Evolutionary conservation across 2,113 vertebrate species (phyloP), one percentile per base, ranked within the genome.

Genomic region (Callospermophilus lateralis): DNA sequence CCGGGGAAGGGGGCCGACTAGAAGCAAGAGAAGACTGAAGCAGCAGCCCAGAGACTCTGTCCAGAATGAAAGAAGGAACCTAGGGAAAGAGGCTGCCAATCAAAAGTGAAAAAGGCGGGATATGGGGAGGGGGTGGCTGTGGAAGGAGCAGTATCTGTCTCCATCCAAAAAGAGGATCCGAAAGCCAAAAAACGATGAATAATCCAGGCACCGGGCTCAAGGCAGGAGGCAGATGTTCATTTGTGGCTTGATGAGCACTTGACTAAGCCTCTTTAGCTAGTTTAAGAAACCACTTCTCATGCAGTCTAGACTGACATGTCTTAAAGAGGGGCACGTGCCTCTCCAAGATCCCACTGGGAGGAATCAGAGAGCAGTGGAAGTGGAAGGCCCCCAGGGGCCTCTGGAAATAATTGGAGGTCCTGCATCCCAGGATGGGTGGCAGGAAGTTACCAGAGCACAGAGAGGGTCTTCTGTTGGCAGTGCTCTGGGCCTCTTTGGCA

Each of bases 151-250:
- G 74, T 95, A 48, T 86, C 85, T 89, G 17, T 58, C 95, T 97
- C 68, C 42, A 77, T 97, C 74, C 55, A 78, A 79, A 86, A 89
- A 26, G 93, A 96, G 39, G 61, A 95, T 89, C 81, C 19, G 32
- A 84, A 96, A 98, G 96, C 93, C 97, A 96, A 91, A 92, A 63
- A 96, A 65, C 53, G 77, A 86, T 91, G 95, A 96, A 96, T 95
- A 97, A 98, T 94, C 94, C 81, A 94, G 92, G 45, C 85, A 34
- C 77, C 1, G 12, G 95, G 93, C 96, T 97, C 94, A 95, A 97
- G 93, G 91, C 17, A 0, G 74, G 93, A 97, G 96, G 89, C 89
- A 97, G 95, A 96, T 98, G 93, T 93, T 97, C 97, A 94, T 94
- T 96, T 97, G 63, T 45, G 83, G 92, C 53, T 94, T 93, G 96